phyloP scores from a whole-genome alignment of 2,113 vertebrate species.

The Aplodontia rufa region DNA sequence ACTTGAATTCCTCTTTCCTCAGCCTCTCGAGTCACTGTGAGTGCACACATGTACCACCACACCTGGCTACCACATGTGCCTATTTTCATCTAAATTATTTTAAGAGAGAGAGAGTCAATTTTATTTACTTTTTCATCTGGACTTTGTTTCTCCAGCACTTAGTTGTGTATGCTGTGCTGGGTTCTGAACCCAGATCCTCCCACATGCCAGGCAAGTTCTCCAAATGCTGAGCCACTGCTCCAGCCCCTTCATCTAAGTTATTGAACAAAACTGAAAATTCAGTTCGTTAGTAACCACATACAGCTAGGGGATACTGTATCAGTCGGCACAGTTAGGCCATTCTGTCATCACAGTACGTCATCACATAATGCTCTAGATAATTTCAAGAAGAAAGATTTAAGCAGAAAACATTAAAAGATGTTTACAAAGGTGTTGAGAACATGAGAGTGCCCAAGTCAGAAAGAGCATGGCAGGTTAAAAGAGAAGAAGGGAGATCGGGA shows the following conservation, averaged over 20 bases:
- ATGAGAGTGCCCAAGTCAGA: not conserved
- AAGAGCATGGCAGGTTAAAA: not conserved
- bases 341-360: not conserved
- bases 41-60: too few relatives aligned
- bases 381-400: conserved; percentile 1
- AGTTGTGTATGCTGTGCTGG: too few relatives aligned
- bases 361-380: not conserved
- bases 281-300: not conserved
- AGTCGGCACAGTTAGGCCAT: not conserved
- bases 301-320: not conserved
- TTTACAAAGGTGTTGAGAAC: not conserved
- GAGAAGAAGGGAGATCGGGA: not conserved
- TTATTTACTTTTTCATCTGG: too few relatives aligned
- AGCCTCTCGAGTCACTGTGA: too few relatives aligned
- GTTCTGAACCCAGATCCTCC: too few relatives aligned
- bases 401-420: not conserved
- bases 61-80: not conserved
- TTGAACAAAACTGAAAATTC: conserved; percentile 13
- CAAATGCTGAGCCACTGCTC: too few relatives aligned
- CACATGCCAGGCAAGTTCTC: too few relatives aligned
- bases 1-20: too few relatives aligned
- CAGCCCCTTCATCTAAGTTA: conserved; percentile 41
- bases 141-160: too few relatives aligned
- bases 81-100: conserved; percentile 47
- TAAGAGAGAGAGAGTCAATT: too few relatives aligned